These are phyloP conservation scores for Macropodus opercularis DNA, from an alignment of 2,797 vertebrate species.

Conservation along the genomic window DNA sequence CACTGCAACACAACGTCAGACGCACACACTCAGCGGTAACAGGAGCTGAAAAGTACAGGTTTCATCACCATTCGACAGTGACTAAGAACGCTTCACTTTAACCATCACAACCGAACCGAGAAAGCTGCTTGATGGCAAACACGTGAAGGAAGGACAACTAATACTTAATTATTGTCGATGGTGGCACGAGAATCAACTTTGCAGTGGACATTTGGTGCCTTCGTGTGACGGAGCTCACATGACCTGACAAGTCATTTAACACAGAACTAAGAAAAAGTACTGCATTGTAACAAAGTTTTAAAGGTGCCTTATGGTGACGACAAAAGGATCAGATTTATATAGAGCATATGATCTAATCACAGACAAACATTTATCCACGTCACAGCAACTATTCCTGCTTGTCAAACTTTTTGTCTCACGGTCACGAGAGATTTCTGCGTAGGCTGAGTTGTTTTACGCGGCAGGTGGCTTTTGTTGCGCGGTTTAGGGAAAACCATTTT, in stretches of 20 bases:
- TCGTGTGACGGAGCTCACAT: too few species aligned
- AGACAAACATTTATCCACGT: too few species aligned
- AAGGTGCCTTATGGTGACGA: too few species aligned
- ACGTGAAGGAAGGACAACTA: constrained; percentile 28
- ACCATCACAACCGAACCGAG: constrained; percentile 43
- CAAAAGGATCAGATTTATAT: too few species aligned
- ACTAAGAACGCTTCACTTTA: constrained; percentile 42
- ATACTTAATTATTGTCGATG: too few species aligned
- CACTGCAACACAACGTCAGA: constrained; percentile 15
- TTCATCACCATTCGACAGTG: constrained; percentile 37
- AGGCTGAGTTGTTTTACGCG: not conserved
- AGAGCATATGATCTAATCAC: too few species aligned
- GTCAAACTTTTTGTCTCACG: not conserved
- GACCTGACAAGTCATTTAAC: too few species aligned
- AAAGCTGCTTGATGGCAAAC: constrained; percentile 58
- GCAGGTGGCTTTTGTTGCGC: not conserved
- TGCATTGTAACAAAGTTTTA: too few species aligned
- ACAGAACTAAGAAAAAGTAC: too few species aligned
- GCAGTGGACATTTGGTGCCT: too few species aligned
- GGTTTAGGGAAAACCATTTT: not conserved
- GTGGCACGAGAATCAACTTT: too few species aligned
- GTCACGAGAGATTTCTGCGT: not conserved
- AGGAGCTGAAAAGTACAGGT: constrained; percentile 61
- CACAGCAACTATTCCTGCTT: not conserved
- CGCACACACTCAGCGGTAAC: constrained; percentile 22